phyloP scores from a whole-genome alignment of 2,113 vertebrate species.

The Paramisgurnus dabryanus region DNA sequence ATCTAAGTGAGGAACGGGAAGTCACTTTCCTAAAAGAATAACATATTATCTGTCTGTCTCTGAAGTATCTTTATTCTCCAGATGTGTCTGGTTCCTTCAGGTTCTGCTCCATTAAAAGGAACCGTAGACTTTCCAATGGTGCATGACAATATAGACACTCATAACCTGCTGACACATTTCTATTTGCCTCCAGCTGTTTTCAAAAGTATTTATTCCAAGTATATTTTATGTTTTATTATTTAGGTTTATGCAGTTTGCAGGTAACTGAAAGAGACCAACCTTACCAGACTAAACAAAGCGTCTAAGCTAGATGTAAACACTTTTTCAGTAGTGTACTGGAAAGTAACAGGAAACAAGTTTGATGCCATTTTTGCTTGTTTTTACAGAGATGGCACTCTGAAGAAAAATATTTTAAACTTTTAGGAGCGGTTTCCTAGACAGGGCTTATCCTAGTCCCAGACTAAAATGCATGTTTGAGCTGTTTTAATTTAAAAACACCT shows the following conservation, averaged over 20 bases:
- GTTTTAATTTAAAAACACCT: too few relatives aligned
- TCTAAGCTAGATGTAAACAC: too few relatives aligned
- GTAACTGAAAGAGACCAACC: too few relatives aligned
- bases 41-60: neutral
- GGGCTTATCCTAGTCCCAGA: too few relatives aligned
- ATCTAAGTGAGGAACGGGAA: constrained; percentile 37
- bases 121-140: constrained; percentile 18
- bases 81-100: constrained; percentile 33
- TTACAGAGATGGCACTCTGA: too few relatives aligned
- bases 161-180: neutral
- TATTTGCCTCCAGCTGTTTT: constrained; percentile 25
- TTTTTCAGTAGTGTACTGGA: too few relatives aligned
- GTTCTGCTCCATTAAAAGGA: constrained; percentile 52
- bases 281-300: too few relatives aligned
- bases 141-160: constrained; percentile 36
- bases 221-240: neutral
- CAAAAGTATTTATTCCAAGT: neutral
- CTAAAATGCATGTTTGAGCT: too few relatives aligned
- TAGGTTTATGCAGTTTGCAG: neutral
- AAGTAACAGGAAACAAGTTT: too few relatives aligned
- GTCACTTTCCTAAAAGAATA: constrained; percentile 20
- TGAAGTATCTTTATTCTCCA: constrained; percentile 42
- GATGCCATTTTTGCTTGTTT: too few relatives aligned
- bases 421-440: too few relatives aligned
- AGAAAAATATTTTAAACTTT: too few relatives aligned